Conservation (phyloP, 2,888 invertebrate species). For the Eupithecia vulgata region DNA sequence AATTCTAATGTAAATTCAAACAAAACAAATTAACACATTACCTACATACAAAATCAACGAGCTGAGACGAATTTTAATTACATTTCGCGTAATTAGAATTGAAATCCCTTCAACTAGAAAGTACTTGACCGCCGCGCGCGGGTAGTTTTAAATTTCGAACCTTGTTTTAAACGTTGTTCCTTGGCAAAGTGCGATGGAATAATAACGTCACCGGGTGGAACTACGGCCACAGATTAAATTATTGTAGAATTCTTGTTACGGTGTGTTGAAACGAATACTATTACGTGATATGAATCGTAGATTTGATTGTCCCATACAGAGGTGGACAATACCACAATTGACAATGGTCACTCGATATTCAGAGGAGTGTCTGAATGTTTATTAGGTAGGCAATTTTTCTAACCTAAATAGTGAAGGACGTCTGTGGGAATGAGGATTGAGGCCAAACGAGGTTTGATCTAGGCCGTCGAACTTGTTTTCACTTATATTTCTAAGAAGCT, state of each 20-base stretch:
- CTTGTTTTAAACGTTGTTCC: conserved; percentile 64
- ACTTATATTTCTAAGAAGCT: background rate
- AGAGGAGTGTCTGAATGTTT: conserved; percentile 59
- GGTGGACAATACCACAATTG: conserved; percentile 50
- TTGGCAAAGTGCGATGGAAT: conserved; percentile 63
- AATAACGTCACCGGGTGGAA: conserved; percentile 65
- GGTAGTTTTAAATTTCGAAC: conserved; percentile 39
- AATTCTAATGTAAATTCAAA: conserved; percentile 59
- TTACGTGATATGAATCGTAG: conserved; percentile 75
- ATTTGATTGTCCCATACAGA: conserved; percentile 70
- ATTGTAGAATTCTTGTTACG: conserved; percentile 67
- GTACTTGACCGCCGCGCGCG: conserved; percentile 51
- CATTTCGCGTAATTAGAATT: conserved; percentile 26
- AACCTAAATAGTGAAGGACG: conserved; percentile 80
- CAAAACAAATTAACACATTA: conserved; percentile 68
- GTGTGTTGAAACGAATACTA: conserved; percentile 81
- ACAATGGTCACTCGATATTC: conserved; percentile 74
- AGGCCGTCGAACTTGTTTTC: conserved; percentile 14
- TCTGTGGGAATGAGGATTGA: conserved; percentile 60
- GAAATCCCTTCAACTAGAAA: conserved; percentile 45
- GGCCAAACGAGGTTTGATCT: conserved; percentile 22
- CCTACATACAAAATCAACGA: conserved; percentile 67
- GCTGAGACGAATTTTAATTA: conserved; percentile 59
- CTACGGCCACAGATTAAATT: conserved; percentile 64
- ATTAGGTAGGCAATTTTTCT: conserved; percentile 71